Conservation (phyloP, 2,113 vertebrate genomes). For the Psittacara wagleri region DNA sequence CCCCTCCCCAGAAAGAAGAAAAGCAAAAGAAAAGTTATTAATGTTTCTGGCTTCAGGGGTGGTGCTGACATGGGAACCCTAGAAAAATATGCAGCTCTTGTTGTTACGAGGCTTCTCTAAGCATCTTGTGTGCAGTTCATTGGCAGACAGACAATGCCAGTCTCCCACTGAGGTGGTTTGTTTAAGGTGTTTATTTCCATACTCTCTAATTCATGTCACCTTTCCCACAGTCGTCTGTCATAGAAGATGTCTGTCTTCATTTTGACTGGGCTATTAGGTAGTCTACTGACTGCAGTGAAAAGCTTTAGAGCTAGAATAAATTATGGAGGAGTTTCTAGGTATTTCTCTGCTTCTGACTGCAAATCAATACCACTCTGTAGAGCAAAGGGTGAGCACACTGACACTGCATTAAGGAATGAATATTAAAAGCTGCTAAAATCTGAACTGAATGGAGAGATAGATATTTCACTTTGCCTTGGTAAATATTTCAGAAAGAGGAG, state of each 20-base stretch:
- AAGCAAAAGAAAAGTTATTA: neutral
- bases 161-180: slow-evolving; percentile 20
- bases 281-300: neutral
- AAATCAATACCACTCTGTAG: slow-evolving; percentile 20
- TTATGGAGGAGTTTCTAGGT: neutral
- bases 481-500: neutral
- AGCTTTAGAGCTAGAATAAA: slow-evolving; percentile 39
- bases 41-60: slow-evolving; percentile 22
- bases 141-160: neutral
- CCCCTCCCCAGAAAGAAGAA: neutral
- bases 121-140: slow-evolving; percentile 12
- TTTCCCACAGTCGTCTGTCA: neutral
- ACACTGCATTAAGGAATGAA: neutral
- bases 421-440: slow-evolving; percentile 11
- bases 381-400: neutral
- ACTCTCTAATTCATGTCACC: slow-evolving; percentile 4
- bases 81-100: neutral
- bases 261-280: slow-evolving; percentile 20
- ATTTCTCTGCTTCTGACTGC: slow-evolving; percentile 22
- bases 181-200: slow-evolving; percentile 57
- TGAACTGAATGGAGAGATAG: neutral
- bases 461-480: neutral
- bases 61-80: slow-evolving; percentile 51
- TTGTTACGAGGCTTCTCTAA: neutral
- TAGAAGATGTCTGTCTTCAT: slow-evolving; percentile 27